Base-by-base conservation (phyloP, 2,113 vertebrate genomes). In the Gopherus evgoodei region DNA sequence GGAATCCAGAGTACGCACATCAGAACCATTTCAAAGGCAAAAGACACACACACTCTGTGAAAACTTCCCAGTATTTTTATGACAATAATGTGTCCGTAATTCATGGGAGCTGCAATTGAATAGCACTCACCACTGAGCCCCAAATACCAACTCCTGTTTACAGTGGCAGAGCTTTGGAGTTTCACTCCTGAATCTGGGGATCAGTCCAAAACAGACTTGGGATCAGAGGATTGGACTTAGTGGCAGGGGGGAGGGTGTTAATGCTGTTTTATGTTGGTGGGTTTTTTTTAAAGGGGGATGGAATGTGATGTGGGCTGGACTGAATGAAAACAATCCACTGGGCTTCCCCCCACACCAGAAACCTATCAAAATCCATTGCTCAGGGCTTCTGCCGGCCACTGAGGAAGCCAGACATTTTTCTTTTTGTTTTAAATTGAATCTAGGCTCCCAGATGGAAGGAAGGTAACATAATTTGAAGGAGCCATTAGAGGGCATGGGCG, bases 401-500 rank as follows among this genome's bases (percentile, higher is more conserved):
- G 82, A 0, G 1, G 83, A 44, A 83, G 78, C 8, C 0, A 0
- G 13, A 5, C 7, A 0, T 27, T 72, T 62, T 24, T 75, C 22
- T 79, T 75, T 17, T 27, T 1, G 1, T n/a, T 72, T 6, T 1
- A 3, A 14, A 19, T 4, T 52, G 42, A 27, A 38, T 8, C 24
- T 47, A 2, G 84, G 3, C 47, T 44, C 80, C 47, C 0, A 11
- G 0, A 50, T 13, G 1, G 59, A 90, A 65, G 29, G 81, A 81
- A 0, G 0, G 86, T 27, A 0, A 29, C 38, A 5, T 24, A 14
- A 12, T 47, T 31, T 22, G 56, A 69, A 3, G 91, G n/a, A 14
- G 42, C 21, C 0, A 0, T 44, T 38, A 11, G 0, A 53, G 54
- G 50, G 89, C 29, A 22, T 11, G 42, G 2, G 5, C 22, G 62